Base-by-base conservation (phyloP, 2,888 invertebrate species). In the Hanleya hanleyi region DNA sequence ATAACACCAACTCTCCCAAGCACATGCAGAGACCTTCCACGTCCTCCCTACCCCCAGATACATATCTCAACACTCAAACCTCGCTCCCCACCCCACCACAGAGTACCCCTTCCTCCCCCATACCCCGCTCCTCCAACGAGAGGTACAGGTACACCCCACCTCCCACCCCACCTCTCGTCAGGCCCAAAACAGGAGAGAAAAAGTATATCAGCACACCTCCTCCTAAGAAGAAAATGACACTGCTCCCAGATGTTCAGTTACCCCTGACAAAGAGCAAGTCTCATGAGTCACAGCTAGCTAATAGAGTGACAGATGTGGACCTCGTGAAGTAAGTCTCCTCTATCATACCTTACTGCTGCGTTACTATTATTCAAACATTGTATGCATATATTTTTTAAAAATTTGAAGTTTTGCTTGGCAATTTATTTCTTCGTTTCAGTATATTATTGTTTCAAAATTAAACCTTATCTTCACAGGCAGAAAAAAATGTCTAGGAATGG, bases 261-360 rank as follows among this genome's bases (percentile, higher is more conserved):
- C 83, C 85, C 7, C 92, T 97, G 81, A 96, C 95, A 74, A 96
- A 97, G 91, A 97, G 97, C 77, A 95, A 96, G 88, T 97, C 97
- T 57, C 96, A 97, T 91, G 97, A 97, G 92, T 96, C 96, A 18
- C 96, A 97, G 90, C 92, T 96, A 76, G 94, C 93, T 68, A 93
- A 93, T 87, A 92, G 93, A 84, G 92, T 93, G 76, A 94, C 94
- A 82, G 86, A 84, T 73, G 84, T 87, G 81, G 89, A 90, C 75
- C 82, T 85, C 35, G 83, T 84, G 57, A 86, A 82, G 87, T 87
- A 75, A 80, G 80, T 80, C 36, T 57, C 29, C 22, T n/a, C n/a
- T n/a, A n/a, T n/a, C 7, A 22, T 51, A 26, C 12, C 51, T 41
- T 12, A 41, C 18, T 41, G 41, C 18, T 41, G 41, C 41, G 9